Conservation (phyloP, 2,797 vertebrate genomes). For the Hapalemur alaotrensis region DNA sequence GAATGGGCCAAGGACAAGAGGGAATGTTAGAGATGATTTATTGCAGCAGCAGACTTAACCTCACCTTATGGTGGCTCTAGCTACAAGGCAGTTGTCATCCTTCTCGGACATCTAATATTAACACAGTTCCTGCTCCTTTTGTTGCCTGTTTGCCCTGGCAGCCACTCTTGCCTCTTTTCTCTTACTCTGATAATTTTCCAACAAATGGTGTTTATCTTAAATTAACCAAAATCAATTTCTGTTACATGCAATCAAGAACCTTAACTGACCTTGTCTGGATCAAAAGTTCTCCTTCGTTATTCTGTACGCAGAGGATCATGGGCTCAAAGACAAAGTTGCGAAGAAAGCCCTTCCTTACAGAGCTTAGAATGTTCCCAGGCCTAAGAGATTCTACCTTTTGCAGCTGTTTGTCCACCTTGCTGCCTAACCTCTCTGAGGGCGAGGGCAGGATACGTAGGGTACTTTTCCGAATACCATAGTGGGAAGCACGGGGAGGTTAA, state of each 20-base stretch:
- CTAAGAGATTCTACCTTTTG: neutral
- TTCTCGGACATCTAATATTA: neutral
- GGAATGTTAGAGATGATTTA: neutral
- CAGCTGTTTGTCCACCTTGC: neutral
- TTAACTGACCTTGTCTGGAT: neutral
- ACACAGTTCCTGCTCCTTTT: neutral
- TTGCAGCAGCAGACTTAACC: neutral
- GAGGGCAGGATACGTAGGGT: neutral
- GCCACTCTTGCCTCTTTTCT: neutral
- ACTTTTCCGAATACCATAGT: neutral
- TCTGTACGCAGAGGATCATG: neutral
- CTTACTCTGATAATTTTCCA: neutral
- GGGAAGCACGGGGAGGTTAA: slow-evolving; percentile 11
- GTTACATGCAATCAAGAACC: neutral
- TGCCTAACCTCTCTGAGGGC: neutral
- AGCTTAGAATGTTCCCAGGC: neutral
- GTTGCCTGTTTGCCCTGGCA: neutral
- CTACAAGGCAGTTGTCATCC: neutral
- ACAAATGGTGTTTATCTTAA: neutral
- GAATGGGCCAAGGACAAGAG: neutral
- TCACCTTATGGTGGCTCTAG: neutral
- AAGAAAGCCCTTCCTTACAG: neutral
- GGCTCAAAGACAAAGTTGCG: neutral
- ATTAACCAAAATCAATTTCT: neutral
- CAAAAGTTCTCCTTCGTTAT: neutral